These are phyloP conservation scores for Plebejus anna DNA, from an alignment of 2,888 invertebrate species.

Conservation along the genomic window DNA sequence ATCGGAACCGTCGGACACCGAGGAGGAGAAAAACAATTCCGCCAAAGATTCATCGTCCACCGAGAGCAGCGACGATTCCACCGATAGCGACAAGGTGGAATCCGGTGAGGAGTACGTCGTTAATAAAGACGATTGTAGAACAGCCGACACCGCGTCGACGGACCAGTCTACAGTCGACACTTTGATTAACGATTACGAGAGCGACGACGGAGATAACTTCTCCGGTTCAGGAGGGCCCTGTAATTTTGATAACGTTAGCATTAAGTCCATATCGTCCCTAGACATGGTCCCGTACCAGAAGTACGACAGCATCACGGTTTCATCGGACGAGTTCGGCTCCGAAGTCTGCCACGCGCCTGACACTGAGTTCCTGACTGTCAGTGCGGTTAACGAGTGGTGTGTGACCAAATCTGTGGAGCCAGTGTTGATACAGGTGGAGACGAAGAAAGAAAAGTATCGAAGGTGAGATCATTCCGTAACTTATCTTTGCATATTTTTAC, in stretches of 20 bases:
- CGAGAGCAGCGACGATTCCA: conserved; percentile 54
- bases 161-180: conserved; percentile 70
- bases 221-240: conserved; percentile 64
- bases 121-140: conserved; percentile 61
- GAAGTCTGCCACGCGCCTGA: conserved; percentile 74
- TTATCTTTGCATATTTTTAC: conserved; percentile 56
- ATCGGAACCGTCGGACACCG: conserved; percentile 65
- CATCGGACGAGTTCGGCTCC: conserved; percentile 74
- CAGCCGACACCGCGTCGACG: conserved; percentile 65
- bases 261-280: conserved; percentile 73
- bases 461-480: conserved; percentile 66
- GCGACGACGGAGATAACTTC: conserved; percentile 60
- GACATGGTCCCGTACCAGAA: conserved; percentile 76
- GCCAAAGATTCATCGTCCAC: conserved; percentile 41
- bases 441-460: conserved; percentile 76
- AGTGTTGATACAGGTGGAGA: conserved; percentile 67
- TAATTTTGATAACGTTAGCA: conserved; percentile 76
- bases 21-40: conserved; percentile 54
- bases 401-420: conserved; percentile 67
- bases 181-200: conserved; percentile 67
- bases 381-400: conserved; percentile 78
- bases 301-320: conserved; percentile 75
- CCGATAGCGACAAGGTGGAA: conserved; percentile 56
- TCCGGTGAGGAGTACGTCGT: conserved; percentile 59
- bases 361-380: conserved; percentile 71